These are phyloP conservation scores for Diorhabda elongata DNA, from an alignment of 1,140 invertebrate genomes.

Conservation along the genomic window DNA sequence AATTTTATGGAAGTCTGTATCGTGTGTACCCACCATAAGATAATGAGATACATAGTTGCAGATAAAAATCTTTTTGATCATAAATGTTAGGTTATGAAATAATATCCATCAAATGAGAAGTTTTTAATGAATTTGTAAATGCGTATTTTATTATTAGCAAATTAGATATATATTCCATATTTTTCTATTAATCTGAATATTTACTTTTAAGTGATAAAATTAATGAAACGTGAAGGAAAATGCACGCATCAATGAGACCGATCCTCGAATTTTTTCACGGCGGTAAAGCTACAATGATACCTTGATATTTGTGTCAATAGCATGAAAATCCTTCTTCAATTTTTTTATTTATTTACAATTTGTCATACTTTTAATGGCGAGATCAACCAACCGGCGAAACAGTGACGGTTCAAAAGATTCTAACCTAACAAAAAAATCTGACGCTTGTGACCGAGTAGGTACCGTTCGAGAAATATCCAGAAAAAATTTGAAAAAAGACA, in stretches of 20 bases:
- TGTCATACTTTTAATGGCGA: slow-evolving; percentile 26
- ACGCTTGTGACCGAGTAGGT: not conserved
- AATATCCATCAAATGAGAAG: too few relatives aligned
- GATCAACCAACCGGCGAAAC: slow-evolving; percentile 25
- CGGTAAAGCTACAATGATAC: slow-evolving; percentile 25
- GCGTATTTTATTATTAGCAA: too few relatives aligned
- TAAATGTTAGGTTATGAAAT: too few relatives aligned
- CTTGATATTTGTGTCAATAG: slow-evolving; percentile 30
- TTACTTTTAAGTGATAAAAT: too few relatives aligned
- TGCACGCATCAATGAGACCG: not conserved
- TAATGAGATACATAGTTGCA: too few relatives aligned
- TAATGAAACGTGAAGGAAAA: not conserved
- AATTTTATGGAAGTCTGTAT: too few relatives aligned
- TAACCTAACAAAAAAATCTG: not conserved
- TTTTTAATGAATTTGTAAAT: too few relatives aligned
- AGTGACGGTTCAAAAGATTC: slow-evolving; percentile 21
- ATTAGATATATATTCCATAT: too few relatives aligned
- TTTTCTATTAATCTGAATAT: too few relatives aligned
- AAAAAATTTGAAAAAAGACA: not conserved
- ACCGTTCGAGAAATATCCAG: not conserved
- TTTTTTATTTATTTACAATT: slow-evolving; percentile 21
- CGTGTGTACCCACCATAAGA: too few relatives aligned
- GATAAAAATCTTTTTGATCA: too few relatives aligned
- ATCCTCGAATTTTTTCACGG: not conserved
- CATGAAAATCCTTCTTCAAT: slow-evolving; percentile 23